Evolutionary conservation across 2,888 invertebrate species (phyloP), one percentile per base, ranked within the genome.

Genomic region (Troides aeacus): DNA sequence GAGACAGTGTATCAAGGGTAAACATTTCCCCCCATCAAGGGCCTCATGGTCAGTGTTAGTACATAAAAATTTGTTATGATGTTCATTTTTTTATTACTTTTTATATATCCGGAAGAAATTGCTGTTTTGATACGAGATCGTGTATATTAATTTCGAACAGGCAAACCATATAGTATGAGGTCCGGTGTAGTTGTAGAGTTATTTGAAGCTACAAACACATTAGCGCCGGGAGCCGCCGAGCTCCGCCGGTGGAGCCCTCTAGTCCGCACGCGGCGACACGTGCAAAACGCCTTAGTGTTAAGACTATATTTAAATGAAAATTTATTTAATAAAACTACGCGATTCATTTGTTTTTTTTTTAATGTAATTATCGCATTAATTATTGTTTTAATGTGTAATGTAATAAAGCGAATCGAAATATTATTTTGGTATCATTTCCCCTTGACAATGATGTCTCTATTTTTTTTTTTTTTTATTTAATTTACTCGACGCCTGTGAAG

Each of bases 371-470:
- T 81, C 82, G 82, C 83, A 83, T 84, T 86, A 79, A 84, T 86
- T 82, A 84, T 85, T 81, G 86, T 86, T 87, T 88, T 86, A 80
- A 86, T 84, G 84, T 88, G 84, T 87, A 89, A 82, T 87, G 82
- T 85, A 90, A 86, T 87, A 87, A 87, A 87, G 82, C 85, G 85
- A 85, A 89, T 85, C 86, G 89, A 88, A 86, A 84, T 87, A 83
- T 84, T 76, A 74, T 46, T 23, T 65, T 71, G 74, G 72, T 79
- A 82, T 83, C 67, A 65, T 62, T 62, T 65, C 68, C 72, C 68
- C 42, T 30, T 30, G 30, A 30, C 30, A 30, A 30, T 30, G 30
- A 30, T 30, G 30, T 30, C 30, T 30, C 3, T 30, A 30, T 30
- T 4, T 30, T 3, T 30, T 21, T 30, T 21, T 21, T 1, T 30